phyloP scores from a whole-genome alignment of 2,113 vertebrate species.

The Cynopterus brachyotis region DNA sequence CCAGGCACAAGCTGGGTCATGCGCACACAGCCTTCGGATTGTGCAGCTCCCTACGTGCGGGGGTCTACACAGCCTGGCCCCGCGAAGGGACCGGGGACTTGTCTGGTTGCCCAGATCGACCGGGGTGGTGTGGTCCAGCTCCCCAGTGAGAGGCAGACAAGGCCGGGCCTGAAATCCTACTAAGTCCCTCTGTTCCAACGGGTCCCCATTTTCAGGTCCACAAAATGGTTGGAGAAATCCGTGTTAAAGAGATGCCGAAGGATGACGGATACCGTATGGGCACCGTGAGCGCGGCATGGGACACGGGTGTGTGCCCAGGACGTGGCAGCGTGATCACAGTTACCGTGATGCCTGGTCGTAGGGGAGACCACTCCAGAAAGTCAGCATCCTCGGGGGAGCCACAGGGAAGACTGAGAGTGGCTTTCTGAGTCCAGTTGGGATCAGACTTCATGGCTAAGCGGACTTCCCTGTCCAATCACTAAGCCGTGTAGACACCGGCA shows the following conservation, averaged over 20 bases:
- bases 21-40: background rate
- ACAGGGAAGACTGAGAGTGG: background rate
- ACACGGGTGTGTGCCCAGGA: accelerated
- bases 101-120: accelerated
- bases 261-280: accelerated
- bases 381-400: background rate
- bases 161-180: accelerated
- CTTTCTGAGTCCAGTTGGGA: background rate
- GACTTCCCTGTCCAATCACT: accelerated
- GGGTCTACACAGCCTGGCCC: accelerated
- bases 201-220: background rate
- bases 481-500: accelerated
- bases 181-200: background rate
- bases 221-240: background rate
- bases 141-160: accelerated
- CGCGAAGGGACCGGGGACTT: accelerated
- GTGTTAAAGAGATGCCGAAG: too few relatives aligned
- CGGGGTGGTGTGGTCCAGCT: accelerated
- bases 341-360: accelerated
- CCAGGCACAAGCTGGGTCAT: background rate
- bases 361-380: background rate
- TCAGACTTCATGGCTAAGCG: background rate
- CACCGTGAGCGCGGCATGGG: accelerated
- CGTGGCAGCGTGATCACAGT: accelerated
- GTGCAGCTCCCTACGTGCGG: accelerated